phyloP scores from a whole-genome alignment of 2,797 vertebrate species.

The Malurus leucopterus region DNA sequence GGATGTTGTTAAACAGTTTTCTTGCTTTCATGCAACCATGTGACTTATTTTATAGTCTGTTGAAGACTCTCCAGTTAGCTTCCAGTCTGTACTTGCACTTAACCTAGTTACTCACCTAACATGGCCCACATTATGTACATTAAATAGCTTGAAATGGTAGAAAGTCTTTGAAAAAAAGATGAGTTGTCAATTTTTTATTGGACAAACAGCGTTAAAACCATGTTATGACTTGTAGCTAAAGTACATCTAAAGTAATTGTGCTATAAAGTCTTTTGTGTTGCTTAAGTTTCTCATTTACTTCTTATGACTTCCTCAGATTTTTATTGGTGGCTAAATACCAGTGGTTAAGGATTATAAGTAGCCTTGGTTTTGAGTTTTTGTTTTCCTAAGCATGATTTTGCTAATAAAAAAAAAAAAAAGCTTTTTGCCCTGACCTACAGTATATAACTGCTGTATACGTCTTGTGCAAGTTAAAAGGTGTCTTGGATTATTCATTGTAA shows the following conservation, averaged over 20 bases:
- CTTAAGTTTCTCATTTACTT: neutral
- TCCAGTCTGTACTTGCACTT: neutral
- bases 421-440: neutral
- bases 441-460: neutral
- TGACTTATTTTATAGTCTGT: neutral
- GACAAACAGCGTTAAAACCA: neutral
- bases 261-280: neutral
- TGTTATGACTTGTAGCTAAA: neutral
- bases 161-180: neutral
- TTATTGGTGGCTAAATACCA: neutral
- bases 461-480: neutral
- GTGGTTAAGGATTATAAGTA: neutral
- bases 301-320: neutral
- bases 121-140: rapidly evolving
- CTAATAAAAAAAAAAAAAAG: neutral
- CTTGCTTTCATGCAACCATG: neutral
- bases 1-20: neutral
- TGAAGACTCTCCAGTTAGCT: neutral
- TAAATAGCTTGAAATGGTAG: neutral
- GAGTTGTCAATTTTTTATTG: neutral
- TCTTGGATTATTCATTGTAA: neutral
- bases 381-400: neutral
- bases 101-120: neutral
- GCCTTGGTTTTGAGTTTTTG: neutral
- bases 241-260: neutral